Percentiles rank a stretch among this genome's conserved stretches.
Evolutionary conservation across 2,113 vertebrate genomes (phyloP).

Genomic region (Tyto alba): DNA sequence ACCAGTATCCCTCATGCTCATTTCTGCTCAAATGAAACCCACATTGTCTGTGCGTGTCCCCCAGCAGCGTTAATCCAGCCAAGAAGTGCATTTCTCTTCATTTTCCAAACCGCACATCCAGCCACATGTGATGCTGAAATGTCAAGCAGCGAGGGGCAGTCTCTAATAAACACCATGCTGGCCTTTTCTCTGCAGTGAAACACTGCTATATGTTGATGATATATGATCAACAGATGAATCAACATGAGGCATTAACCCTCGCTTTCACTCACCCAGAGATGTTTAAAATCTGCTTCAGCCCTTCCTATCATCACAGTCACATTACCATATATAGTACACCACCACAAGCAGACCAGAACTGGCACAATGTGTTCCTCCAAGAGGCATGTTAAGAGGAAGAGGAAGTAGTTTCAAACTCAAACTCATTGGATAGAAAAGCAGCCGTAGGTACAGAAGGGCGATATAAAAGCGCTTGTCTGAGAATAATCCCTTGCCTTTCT

Average conservation of each 20-base stretch:
- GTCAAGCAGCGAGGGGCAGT: neutral
- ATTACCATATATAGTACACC: neutral
- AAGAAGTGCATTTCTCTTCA: neutral
- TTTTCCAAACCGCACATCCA: neutral
- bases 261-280: neutral
- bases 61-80: neutral
- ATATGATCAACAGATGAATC: neutral
- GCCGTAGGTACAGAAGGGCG: neutral
- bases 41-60: accelerated
- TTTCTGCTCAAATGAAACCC: neutral
- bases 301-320: neutral
- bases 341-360: neutral
- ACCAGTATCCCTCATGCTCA: neutral
- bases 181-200: constrained; percentile 3
- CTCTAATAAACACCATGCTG: constrained; percentile 43
- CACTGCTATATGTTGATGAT: neutral
- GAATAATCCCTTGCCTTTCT: neutral
- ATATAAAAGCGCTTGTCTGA: neutral
- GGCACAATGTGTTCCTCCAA: neutral
- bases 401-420: neutral
- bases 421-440: neutral
- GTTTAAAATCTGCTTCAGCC: neutral
- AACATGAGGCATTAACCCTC: neutral
- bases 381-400: neutral
- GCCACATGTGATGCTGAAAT: neutral